A percentile compares a stretch with the other conserved stretches of the same genome.
phyloP scores from a whole-genome alignment of 1,140 invertebrate species.

The Rhopalosiphum padi region DNA sequence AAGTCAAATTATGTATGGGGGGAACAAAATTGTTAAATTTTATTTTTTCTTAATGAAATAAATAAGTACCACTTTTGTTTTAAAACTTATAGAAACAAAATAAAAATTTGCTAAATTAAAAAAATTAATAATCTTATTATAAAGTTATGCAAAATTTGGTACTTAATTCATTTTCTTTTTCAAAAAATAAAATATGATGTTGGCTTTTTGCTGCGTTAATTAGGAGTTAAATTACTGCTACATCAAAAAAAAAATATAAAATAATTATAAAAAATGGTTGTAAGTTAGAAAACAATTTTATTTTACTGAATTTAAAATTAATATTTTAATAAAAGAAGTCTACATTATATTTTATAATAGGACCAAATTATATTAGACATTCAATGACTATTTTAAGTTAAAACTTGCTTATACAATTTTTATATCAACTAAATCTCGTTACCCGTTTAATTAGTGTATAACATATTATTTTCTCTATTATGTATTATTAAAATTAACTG shows the following conservation, averaged over 20 bases:
- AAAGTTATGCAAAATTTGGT: conserved; percentile 13
- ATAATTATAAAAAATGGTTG: conserved; percentile 49
- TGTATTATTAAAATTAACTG: conserved; percentile 60
- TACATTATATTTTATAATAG: conserved; percentile 32
- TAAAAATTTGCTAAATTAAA: neutral
- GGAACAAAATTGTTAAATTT: conserved; percentile 2
- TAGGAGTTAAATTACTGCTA: neutral
- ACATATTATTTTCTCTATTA: conserved; percentile 21
- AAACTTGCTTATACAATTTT: neutral
- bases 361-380: neutral
- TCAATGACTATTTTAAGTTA: neutral
- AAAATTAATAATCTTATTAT: no score
- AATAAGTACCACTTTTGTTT: conserved; percentile 40
- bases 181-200: conserved; percentile 31
- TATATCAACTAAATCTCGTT: neutral
- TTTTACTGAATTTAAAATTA: conserved; percentile 3
- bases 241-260: conserved; percentile 44
- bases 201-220: neutral
- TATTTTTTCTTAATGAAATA: conserved; percentile 28
- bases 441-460: conserved; percentile 1
- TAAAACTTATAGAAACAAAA: neutral
- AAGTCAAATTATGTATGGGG: conserved; percentile 54
- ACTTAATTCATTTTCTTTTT: conserved; percentile 7
- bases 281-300: neutral
- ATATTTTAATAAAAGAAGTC: neutral